phyloP scores from a whole-genome alignment of 2,113 vertebrate species.

The Aythya baeri region DNA sequence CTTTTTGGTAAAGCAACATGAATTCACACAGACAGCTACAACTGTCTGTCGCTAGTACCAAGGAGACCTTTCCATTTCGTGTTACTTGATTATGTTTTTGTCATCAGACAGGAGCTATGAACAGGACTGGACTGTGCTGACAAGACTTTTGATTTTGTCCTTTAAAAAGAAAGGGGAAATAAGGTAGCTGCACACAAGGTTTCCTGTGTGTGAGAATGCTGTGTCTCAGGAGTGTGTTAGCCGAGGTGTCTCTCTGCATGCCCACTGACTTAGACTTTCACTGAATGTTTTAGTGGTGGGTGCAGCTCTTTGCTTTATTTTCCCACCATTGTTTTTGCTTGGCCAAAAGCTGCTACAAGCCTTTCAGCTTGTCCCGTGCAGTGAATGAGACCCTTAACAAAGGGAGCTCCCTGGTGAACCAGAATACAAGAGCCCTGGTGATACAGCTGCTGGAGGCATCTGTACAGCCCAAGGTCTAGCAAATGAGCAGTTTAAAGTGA shows the following conservation, averaged over 20 bases:
- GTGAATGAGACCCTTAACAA: background rate
- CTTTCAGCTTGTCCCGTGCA: background rate
- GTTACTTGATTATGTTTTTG: background rate
- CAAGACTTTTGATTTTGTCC: background rate
- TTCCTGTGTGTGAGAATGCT: background rate
- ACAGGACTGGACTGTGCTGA: background rate
- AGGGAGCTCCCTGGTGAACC: background rate
- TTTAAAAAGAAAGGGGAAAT: background rate
- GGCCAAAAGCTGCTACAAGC: background rate
- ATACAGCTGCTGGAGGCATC: background rate
- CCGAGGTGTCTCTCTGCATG: background rate
- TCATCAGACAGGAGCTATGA: background rate
- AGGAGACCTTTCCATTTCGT: background rate
- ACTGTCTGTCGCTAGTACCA: background rate
- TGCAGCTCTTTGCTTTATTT: background rate
- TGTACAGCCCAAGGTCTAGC: background rate
- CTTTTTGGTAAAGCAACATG: background rate
- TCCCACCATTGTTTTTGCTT: background rate
- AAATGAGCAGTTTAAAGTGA: background rate
- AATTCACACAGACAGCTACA: background rate
- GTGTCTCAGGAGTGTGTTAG: accelerated
- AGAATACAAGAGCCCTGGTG: background rate
- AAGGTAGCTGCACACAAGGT: background rate
- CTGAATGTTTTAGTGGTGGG: background rate
- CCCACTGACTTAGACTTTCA: background rate